These are phyloP conservation scores for Erebia epiphron DNA, from an alignment of 2,888 invertebrate genomes.

Conservation along the genomic window DNA sequence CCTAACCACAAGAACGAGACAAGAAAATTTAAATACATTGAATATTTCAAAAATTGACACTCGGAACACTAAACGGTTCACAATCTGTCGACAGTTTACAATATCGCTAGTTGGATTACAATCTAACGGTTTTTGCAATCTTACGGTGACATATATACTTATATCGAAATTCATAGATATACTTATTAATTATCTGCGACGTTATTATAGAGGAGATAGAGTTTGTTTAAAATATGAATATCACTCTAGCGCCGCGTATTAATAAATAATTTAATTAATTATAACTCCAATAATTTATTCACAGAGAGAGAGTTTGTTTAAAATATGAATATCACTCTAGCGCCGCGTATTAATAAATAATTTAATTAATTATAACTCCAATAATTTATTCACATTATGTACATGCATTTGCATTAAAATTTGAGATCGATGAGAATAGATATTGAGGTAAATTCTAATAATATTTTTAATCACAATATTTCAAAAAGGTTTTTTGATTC, in stretches of 20 bases:
- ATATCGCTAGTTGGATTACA: too few relatives aligned
- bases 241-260: background rate
- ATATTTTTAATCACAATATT: background rate
- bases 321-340: background rate
- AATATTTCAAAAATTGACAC: too few relatives aligned
- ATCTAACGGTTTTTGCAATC: too few relatives aligned
- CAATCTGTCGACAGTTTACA: too few relatives aligned
- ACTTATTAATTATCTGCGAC: background rate
- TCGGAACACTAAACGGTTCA: too few relatives aligned
- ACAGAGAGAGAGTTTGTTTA: background rate
- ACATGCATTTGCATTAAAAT: background rate
- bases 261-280: background rate
- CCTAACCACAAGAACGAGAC: too few relatives aligned
- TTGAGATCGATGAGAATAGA: background rate
- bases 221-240: background rate
- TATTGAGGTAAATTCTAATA: background rate
- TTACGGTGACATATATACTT: too few relatives aligned
- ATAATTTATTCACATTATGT: too few relatives aligned
- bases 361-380: background rate
- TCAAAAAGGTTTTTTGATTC: too few relatives aligned
- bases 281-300: background rate
- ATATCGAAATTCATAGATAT: too few relatives aligned
- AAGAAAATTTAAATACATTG: too few relatives aligned
- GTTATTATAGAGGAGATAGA: background rate
- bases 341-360: background rate